Evolutionary conservation across 1,140 invertebrate species (phyloP), one percentile per base, ranked within the genome.

Genomic region (Phymastichus coffea): DNA sequence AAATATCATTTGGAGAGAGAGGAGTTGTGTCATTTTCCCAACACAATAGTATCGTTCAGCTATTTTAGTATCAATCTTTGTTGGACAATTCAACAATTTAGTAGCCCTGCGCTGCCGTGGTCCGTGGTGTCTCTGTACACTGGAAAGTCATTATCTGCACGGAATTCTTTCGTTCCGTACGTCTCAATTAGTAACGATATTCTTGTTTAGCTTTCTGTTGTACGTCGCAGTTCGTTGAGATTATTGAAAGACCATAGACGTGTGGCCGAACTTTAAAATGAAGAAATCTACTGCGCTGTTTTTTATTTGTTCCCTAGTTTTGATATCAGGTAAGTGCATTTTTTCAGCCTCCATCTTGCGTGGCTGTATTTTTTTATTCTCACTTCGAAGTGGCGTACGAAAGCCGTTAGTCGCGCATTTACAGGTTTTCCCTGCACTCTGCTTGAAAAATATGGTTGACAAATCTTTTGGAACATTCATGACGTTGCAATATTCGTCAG

Each of bases 1-100:
- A n/a, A n/a, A n/a, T n/a, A n/a, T n/a, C n/a, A n/a, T n/a, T n/a
- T n/a, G n/a, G n/a, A n/a, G n/a, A n/a, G n/a, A n/a, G n/a, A n/a
- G n/a, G n/a, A n/a, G n/a, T n/a, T n/a, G n/a, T n/a, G n/a, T n/a
- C n/a, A n/a, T n/a, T n/a, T n/a, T n/a, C n/a, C n/a, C n/a, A n/a
- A n/a, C n/a, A n/a, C n/a, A 38, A 35, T 17, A 46, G 19, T n/a
- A 46, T 55, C 43, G 35, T 53, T 54, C 41, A 44, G 53, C 54
- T 57, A 57, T 57, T 57, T 56, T 57, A 33, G 54, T 57, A 48
- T 48, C 30, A 46, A 33, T 35, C 28, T 19, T 26, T 12, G 26
- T 33, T 12, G 28, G 28, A 14, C 15, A 48, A 10, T 22, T 35
- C 6, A 23, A 10, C 46, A 19, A 46, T 23, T 33, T 17, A 33